Conservation (phyloP, 2,888 invertebrate species). For the Hirtodrosophila duncani region DNA sequence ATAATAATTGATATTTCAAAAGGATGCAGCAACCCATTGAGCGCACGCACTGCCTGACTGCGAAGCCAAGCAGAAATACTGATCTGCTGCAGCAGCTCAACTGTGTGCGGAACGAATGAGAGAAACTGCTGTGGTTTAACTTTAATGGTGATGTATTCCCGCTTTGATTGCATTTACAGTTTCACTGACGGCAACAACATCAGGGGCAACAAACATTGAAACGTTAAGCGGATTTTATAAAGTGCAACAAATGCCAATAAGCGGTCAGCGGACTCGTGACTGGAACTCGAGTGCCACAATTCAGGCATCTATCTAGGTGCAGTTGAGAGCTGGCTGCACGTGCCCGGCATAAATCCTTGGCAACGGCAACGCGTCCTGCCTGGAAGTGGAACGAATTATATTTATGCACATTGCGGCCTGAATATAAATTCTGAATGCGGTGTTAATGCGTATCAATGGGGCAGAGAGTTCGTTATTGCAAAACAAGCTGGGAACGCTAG, state of each 20-base stretch:
- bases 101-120: conserved; percentile 1
- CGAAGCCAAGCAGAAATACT: not conserved
- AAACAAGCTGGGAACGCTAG: conserved; percentile 26
- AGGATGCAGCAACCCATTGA: conserved; percentile 17
- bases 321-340: conserved; percentile 12
- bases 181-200: conserved; percentile 2
- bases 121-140: conserved; percentile 31
- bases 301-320: not conserved
- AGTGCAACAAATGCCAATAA: conserved; percentile 72
- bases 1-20: conserved; percentile 64
- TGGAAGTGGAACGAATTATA: conserved; percentile 44
- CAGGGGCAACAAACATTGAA: conserved; percentile 10
- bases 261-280: conserved; percentile 15
- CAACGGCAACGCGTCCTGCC: not conserved
- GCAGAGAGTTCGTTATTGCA: conserved; percentile 3
- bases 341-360: conserved; percentile 32
- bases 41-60: not conserved
- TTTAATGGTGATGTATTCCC: conserved; percentile 55
- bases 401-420: conserved; percentile 53
- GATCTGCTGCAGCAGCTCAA: conserved; percentile 4
- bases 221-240: conserved; percentile 69
- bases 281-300: not conserved
- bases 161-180: conserved; percentile 51
- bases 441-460: conserved; percentile 42
- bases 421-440: conserved; percentile 47